phyloP scores from a whole-genome alignment of 2,797 vertebrate genomes.

The Takifugu ocellatus region DNA sequence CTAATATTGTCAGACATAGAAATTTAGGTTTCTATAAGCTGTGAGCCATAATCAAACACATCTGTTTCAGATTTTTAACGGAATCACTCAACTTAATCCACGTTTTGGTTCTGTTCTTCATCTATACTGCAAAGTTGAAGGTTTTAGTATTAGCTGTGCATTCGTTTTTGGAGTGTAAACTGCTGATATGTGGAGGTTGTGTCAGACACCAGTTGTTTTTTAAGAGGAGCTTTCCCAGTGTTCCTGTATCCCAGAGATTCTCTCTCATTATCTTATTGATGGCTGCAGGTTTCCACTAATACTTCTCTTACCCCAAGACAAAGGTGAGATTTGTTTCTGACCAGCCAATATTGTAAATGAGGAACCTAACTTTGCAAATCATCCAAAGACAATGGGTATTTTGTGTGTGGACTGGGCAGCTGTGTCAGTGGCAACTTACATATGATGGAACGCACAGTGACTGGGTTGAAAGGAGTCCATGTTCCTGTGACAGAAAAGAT shows the following conservation, averaged over 20 bases:
- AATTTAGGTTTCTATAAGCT: too few relatives aligned
- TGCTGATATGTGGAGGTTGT: slow-evolving; percentile 37
- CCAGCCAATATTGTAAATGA: slow-evolving; percentile 14
- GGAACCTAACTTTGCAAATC: slow-evolving; percentile 30
- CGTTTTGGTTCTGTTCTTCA: not conserved
- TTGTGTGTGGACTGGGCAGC: not conserved
- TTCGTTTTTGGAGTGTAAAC: slow-evolving; percentile 13
- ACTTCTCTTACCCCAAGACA: slow-evolving; percentile 14
- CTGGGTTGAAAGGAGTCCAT: slow-evolving; percentile 97
- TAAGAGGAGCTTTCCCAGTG: not conserved
- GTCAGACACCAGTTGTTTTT: slow-evolving; percentile 7
- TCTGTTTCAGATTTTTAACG: too few relatives aligned
- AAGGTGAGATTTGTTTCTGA: slow-evolving; percentile 19
- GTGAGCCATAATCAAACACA: too few relatives aligned
- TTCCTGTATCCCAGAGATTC: slow-evolving; percentile 19
- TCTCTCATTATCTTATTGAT: slow-evolving; percentile 24
- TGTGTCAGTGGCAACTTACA: slow-evolving; percentile 77
- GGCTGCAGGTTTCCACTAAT: slow-evolving; percentile 41
- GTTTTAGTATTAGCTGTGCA: slow-evolving; percentile 14
- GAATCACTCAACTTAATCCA: too few relatives aligned
- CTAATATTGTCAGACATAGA: too few relatives aligned
- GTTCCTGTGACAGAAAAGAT: slow-evolving; percentile 78
- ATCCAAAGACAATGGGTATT: slow-evolving; percentile 12
- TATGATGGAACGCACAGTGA: slow-evolving; percentile 93
- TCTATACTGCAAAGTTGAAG: slow-evolving; percentile 9